A percentile compares a stretch with the other conserved stretches of the same genome.
Evolutionary conservation across 2,797 vertebrate species (phyloP).

Genomic region (Arctocebus calabarensis): DNA sequence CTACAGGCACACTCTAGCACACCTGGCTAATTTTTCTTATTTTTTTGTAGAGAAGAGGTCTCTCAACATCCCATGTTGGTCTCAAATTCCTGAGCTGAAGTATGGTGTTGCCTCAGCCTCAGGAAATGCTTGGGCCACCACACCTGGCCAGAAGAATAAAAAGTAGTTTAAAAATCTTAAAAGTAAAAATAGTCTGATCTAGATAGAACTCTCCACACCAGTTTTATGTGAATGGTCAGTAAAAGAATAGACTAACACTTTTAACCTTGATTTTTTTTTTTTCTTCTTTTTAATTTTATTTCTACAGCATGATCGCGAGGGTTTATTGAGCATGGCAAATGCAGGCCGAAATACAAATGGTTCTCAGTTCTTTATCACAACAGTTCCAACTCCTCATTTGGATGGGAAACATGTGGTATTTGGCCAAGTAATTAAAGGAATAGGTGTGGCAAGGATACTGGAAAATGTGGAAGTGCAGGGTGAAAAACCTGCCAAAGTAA

Average conservation of each 20-base stretch:
- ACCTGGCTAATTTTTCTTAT: neutral
- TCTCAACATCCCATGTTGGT: neutral
- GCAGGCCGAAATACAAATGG: conserved; percentile 96
- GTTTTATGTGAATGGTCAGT: neutral
- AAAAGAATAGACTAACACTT: neutral
- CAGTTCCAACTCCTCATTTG: conserved; percentile 95
- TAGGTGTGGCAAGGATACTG: conserved; percentile 94
- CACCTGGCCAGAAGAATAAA: neutral
- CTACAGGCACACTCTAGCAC: neutral
- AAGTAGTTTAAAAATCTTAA: neutral
- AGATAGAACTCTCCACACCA: neutral
- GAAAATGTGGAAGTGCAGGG: conserved; percentile 93
- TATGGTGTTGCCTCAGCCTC: neutral
- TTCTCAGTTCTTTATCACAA: conserved; percentile 98
- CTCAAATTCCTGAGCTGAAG: neutral
- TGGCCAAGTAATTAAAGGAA: conserved; percentile 95
- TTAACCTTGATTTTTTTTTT: conserved; percentile 31
- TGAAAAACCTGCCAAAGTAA: conserved; percentile 94
- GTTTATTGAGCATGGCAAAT: conserved; percentile 98
- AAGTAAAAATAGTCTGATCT: neutral
- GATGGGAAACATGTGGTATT: conserved; percentile 98
- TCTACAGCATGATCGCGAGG: conserved; percentile 93
- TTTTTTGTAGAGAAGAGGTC: neutral
- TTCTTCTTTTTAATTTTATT: conserved; percentile 51
- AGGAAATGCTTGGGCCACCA: neutral